Conservation (phyloP, 2,797 vertebrate species). For the Argya squamiceps region DNA sequence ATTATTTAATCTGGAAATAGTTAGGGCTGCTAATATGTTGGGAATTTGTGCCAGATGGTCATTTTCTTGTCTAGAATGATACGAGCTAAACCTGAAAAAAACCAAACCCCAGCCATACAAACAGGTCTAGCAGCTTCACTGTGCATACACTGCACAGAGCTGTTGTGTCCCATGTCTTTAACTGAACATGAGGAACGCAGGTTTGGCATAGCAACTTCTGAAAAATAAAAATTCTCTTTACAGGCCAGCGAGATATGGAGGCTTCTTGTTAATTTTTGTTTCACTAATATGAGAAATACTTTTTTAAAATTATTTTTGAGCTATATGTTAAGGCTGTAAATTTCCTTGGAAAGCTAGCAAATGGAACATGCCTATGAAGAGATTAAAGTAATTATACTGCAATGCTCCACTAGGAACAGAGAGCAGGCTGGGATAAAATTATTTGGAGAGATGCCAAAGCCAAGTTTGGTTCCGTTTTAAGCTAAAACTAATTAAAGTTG, state of each 20-base stretch:
- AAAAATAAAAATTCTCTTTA: neutral
- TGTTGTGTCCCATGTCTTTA: neutral
- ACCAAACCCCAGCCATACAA: neutral
- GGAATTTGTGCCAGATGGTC: slow-evolving; percentile 54
- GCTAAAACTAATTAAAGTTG: slow-evolving; percentile 67
- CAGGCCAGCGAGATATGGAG: neutral
- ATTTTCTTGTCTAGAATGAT: slow-evolving; percentile 40
- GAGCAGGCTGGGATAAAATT: slow-evolving; percentile 56
- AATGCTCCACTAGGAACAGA: slow-evolving; percentile 37
- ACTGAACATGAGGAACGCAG: neutral
- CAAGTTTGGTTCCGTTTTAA: slow-evolving; percentile 62
- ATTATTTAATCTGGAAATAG: slow-evolving; percentile 80
- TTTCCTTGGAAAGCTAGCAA: slow-evolving; percentile 58
- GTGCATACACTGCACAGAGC: neutral
- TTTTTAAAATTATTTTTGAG: slow-evolving; percentile 19
- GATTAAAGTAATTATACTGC: slow-evolving; percentile 64
- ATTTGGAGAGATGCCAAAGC: slow-evolving; percentile 31
- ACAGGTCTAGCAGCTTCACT: neutral
- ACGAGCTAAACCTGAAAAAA: neutral
- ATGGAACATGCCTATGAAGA: slow-evolving; percentile 55
- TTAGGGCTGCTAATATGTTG: slow-evolving; percentile 72
- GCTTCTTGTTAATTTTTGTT: slow-evolving; percentile 1
- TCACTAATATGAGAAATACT: neutral
- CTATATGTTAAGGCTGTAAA: slow-evolving; percentile 45
- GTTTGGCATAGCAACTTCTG: neutral